These are phyloP conservation scores for Polymixis flavicincta DNA, from an alignment of 2,888 invertebrate species.

Conservation along the genomic window DNA sequence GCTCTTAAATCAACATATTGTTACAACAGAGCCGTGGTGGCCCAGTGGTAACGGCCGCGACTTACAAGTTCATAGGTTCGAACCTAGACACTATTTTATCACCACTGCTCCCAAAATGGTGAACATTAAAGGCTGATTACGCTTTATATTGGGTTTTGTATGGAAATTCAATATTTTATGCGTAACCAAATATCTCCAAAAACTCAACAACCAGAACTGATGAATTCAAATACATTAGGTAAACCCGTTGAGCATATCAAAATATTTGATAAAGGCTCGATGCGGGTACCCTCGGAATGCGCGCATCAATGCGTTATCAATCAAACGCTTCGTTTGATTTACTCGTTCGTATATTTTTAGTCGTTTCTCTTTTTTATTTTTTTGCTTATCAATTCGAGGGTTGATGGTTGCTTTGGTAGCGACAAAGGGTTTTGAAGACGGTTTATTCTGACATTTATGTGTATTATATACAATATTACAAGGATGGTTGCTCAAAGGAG, in stretches of 20 bases:
- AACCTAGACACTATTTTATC: too few species aligned
- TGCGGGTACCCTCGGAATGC: neutral
- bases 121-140: too few species aligned
- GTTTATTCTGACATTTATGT: too few species aligned
- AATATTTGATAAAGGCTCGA: conserved; percentile 13
- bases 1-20: too few species aligned
- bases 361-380: neutral
- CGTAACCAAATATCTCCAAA: neutral
- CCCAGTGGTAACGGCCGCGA: too few species aligned
- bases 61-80: too few species aligned
- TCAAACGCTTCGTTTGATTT: conserved; percentile 17
- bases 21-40: too few species aligned
- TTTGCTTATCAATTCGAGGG: neutral
- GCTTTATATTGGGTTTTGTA: neutral
- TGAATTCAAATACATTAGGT: conserved; percentile 11
- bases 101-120: too few species aligned
- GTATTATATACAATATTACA: too few species aligned
- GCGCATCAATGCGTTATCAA: conserved; percentile 28
- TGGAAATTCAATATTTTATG: neutral
- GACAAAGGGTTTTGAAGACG: too few species aligned
- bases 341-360: neutral
- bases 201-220: neutral
- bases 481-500: too few species aligned
- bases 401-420: too few species aligned
- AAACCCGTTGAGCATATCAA: conserved; percentile 13